phyloP scores from a whole-genome alignment of 1,140 invertebrate species.

The Drosophila sulfurigaster region DNA sequence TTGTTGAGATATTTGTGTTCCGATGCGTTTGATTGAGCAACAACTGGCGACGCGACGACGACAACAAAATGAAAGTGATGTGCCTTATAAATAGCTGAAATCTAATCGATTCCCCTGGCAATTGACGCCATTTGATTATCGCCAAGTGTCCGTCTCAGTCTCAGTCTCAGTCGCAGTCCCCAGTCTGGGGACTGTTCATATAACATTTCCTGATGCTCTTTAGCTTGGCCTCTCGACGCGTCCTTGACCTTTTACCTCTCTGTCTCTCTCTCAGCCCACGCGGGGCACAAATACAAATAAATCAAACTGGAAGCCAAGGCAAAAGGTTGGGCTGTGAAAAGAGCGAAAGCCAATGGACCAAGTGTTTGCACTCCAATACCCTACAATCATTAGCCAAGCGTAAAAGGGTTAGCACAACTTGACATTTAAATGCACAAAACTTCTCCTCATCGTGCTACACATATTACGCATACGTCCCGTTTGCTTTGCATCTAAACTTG shows the following conservation, averaged over 20 bases:
- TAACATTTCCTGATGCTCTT: slow-evolving; percentile 26
- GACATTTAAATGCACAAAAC: slow-evolving; percentile 1
- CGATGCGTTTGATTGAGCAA: slow-evolving; percentile 55
- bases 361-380: slow-evolving; percentile 24
- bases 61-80: slow-evolving; percentile 4
- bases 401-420: background rate
- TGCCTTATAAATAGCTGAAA: slow-evolving; percentile 56
- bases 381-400: slow-evolving; percentile 7
- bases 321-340: slow-evolving; percentile 22
- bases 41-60: slow-evolving; percentile 13
- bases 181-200: slow-evolving; percentile 12
- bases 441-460: slow-evolving; percentile 16
- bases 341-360: slow-evolving; percentile 22
- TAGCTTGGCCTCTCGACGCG: slow-evolving; percentile 13
- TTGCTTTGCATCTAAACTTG: slow-evolving; percentile 30
- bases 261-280: slow-evolving; percentile 11
- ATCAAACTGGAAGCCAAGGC: slow-evolving; percentile 30
- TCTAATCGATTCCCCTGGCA: slow-evolving; percentile 73
- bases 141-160: slow-evolving; percentile 20
- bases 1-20: slow-evolving; percentile 53
- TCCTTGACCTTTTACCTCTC: slow-evolving; percentile 54
- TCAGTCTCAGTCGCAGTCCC: background rate
- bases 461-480: slow-evolving; percentile 42
- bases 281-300: slow-evolving; percentile 37
- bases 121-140: slow-evolving; percentile 66